Evolutionary conservation across 2,113 vertebrate species (phyloP).

Genomic region (Cryptomyrus ogoouensis): DNA sequence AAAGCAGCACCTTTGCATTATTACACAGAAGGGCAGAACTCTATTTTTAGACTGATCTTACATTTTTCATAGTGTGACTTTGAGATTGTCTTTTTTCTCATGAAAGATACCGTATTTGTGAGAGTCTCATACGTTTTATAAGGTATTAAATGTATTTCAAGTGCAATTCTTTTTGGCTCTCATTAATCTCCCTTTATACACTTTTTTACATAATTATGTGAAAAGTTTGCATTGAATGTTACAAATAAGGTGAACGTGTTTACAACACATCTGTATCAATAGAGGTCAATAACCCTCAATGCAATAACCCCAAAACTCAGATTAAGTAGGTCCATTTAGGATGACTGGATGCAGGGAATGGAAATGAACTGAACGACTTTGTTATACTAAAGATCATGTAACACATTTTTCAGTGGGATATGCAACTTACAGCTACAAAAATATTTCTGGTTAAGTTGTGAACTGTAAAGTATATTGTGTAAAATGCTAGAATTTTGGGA

Average conservation of each 20-base stretch:
- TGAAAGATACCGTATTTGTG: conserved; percentile 48
- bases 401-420: not conserved
- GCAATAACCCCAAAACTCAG: not conserved
- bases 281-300: not conserved
- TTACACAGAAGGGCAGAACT: conserved; percentile 31
- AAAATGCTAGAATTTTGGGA: not conserved
- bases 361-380: not conserved
- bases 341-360: not conserved
- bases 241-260: not conserved
- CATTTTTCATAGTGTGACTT: conserved; percentile 44
- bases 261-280: not conserved
- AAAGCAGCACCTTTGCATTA: conserved; percentile 26
- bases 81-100: conserved; percentile 40
- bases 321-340: not conserved
- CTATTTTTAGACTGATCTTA: conserved; percentile 41
- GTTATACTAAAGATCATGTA: not conserved
- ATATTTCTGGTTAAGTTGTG: not conserved
- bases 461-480: not conserved
- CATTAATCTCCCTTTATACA: not conserved
- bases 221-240: not conserved
- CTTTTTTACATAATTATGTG: not conserved
- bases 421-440: not conserved
- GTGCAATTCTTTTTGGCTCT: conserved; percentile 28
- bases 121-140: conserved; percentile 51
- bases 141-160: conserved; percentile 61